phyloP scores from a whole-genome alignment of 2,797 vertebrate species.

The Sylvia borin region DNA sequence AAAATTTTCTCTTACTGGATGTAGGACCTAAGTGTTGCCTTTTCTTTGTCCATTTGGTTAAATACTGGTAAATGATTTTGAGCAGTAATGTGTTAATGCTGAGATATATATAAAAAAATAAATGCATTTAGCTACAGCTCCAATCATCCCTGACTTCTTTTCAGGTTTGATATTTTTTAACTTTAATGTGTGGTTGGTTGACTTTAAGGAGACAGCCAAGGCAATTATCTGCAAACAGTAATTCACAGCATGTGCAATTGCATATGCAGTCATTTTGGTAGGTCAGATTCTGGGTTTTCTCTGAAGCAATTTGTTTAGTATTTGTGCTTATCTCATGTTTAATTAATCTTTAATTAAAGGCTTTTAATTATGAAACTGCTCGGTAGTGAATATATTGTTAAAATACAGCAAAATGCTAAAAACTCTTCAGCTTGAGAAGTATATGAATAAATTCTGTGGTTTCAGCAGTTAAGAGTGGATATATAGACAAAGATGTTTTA shows the following conservation, averaged over 20 bases:
- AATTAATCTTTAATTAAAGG: conserved; percentile 69
- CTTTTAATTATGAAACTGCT: conserved; percentile 9
- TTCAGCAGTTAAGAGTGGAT: not conserved
- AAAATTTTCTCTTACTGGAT: not conserved
- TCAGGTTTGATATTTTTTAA: conserved; percentile 56
- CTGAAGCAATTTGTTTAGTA: conserved; percentile 67
- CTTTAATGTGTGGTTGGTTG: conserved; percentile 45
- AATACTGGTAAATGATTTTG: conserved; percentile 43
- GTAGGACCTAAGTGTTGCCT: not conserved
- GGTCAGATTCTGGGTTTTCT: conserved; percentile 65
- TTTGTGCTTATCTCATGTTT: conserved; percentile 63
- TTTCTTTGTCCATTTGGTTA: not conserved
- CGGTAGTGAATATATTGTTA: not conserved
- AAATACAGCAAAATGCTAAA: not conserved
- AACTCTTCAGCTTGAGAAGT: not conserved
- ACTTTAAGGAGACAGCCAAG: conserved; percentile 59
- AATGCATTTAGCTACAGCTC: conserved; percentile 27
- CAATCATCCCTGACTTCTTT: not conserved
- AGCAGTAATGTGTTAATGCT: conserved; percentile 17
- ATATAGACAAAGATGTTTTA: not conserved
- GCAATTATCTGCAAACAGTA: conserved; percentile 72
- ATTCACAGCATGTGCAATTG: conserved; percentile 72
- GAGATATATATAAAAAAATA: not conserved
- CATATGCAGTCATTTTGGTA: conserved; percentile 56
- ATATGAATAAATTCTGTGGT: not conserved